Percentiles rank a stretch among this genome's conserved stretches.
These are phyloP conservation scores for Serrognathus titanus DNA, from an alignment of 2,888 invertebrate species.

Conservation along the genomic window DNA sequence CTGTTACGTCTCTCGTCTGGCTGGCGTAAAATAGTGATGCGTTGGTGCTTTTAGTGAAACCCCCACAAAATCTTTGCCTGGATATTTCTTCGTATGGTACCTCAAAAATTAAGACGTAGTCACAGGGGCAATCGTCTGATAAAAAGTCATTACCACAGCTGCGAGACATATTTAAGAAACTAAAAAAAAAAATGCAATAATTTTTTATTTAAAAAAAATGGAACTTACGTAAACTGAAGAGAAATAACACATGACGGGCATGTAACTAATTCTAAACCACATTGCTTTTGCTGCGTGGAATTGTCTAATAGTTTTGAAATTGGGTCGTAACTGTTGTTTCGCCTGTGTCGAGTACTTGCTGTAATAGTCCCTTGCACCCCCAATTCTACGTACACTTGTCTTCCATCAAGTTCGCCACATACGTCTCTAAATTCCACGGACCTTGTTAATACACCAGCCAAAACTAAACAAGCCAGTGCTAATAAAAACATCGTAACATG, in stretches of 20 bases:
- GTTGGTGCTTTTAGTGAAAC: constrained; percentile 30
- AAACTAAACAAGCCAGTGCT: too few relatives aligned
- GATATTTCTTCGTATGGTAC: constrained; percentile 61
- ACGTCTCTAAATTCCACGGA: constrained; percentile 27
- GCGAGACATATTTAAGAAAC: constrained; percentile 41
- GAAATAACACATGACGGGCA: constrained; percentile 66
- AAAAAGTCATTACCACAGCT: constrained; percentile 36
- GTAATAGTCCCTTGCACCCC: constrained; percentile 43
- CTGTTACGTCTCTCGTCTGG: constrained; percentile 57
- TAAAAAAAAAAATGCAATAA: constrained; percentile 27
- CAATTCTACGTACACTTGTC: constrained; percentile 44
- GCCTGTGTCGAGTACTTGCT: constrained; percentile 38
- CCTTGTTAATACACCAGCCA: too few relatives aligned
- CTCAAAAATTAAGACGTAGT: constrained; percentile 63
- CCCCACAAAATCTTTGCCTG: constrained; percentile 60
- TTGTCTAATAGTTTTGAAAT: not conserved
- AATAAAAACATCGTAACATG: too few relatives aligned
- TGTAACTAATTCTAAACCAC: constrained; percentile 57
- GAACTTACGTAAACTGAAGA: constrained; percentile 50
- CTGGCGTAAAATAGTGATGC: constrained; percentile 54
- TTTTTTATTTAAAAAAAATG: too few relatives aligned
- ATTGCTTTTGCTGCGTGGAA: constrained; percentile 15
- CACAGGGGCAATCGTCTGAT: constrained; percentile 50
- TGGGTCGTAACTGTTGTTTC: not conserved
- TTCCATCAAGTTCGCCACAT: constrained; percentile 40